A percentile compares a stretch with the other conserved stretches of the same genome.
Evolutionary conservation across 2,113 vertebrate species (phyloP).

Genomic region (Burhinus oedicnemus): DNA sequence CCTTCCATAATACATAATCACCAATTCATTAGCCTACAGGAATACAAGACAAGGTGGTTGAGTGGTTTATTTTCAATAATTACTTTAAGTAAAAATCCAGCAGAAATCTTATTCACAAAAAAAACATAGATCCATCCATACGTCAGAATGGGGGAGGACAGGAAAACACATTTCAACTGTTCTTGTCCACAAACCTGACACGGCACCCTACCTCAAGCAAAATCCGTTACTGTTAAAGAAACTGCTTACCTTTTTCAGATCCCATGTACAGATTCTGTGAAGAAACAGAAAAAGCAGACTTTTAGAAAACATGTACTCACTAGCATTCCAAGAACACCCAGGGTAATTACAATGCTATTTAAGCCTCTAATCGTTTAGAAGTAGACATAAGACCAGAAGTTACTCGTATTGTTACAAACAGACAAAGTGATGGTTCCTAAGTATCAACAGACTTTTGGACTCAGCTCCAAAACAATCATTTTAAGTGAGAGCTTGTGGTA

Average conservation of each 20-base stretch:
- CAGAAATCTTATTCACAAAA: not conserved
- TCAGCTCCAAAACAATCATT: not conserved
- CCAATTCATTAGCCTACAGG: not conserved
- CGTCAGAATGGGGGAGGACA: not conserved
- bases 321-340: not conserved
- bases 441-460: not conserved
- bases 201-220: not conserved
- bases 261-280: conserved; percentile 94
- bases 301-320: not conserved
- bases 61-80: not conserved
- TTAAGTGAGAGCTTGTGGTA: not conserved
- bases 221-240: not conserved
- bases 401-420: not conserved
- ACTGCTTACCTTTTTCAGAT: conserved; percentile 88
- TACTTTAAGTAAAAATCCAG: not conserved
- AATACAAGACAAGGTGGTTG: not conserved
- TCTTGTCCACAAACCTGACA: not conserved
- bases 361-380: not conserved
- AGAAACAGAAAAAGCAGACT: not conserved
- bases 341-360: not conserved
- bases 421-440: not conserved
- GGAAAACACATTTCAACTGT: not conserved
- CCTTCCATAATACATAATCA: not conserved
- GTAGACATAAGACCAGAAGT: not conserved
- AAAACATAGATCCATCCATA: not conserved